These are phyloP conservation scores for Poliocrania exsul DNA, from an alignment of 2,797 vertebrate genomes.

Conservation along the genomic window DNA sequence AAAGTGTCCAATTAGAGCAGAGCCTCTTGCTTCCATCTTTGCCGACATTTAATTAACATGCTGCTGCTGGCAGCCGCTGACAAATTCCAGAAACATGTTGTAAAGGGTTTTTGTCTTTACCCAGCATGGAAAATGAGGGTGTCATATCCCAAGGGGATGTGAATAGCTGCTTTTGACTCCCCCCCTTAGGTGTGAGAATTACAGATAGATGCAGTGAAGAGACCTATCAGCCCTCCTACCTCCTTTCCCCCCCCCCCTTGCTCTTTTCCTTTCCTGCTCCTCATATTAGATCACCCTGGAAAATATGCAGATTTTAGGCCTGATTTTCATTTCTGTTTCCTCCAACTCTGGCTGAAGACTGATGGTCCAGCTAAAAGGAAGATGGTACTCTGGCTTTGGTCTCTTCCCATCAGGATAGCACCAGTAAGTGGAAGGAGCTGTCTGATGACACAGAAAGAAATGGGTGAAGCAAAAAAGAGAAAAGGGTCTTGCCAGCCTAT, in stretches of 20 bases:
- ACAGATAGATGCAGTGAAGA: background rate
- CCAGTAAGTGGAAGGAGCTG: background rate
- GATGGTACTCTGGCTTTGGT: background rate
- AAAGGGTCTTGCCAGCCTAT: background rate
- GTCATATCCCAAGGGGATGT: slow-evolving; percentile 71
- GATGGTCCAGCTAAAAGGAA: background rate
- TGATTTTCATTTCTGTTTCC: background rate
- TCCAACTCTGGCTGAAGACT: background rate
- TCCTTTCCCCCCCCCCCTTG: background rate
- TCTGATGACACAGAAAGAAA: background rate
- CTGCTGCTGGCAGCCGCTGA: slow-evolving; percentile 79
- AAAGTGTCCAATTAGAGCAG: slow-evolving; percentile 82
- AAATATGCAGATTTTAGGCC: slow-evolving; percentile 8
- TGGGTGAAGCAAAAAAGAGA: background rate
- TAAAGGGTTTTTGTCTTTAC: slow-evolving; percentile 82
- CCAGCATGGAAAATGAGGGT: slow-evolving; percentile 80
- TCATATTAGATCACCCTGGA: background rate
- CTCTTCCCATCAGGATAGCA: background rate
- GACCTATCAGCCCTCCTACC: slow-evolving; percentile 34
- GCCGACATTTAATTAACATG: slow-evolving; percentile 82
- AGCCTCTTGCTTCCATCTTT: slow-evolving; percentile 80
- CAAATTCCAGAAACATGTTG: slow-evolving; percentile 81
- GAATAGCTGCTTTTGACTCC: slow-evolving; percentile 76
- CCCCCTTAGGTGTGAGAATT: slow-evolving; percentile 69
- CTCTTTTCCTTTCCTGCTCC: background rate